phyloP scores from a whole-genome alignment of 2,113 vertebrate species.

The Phaethornis superciliosus region DNA sequence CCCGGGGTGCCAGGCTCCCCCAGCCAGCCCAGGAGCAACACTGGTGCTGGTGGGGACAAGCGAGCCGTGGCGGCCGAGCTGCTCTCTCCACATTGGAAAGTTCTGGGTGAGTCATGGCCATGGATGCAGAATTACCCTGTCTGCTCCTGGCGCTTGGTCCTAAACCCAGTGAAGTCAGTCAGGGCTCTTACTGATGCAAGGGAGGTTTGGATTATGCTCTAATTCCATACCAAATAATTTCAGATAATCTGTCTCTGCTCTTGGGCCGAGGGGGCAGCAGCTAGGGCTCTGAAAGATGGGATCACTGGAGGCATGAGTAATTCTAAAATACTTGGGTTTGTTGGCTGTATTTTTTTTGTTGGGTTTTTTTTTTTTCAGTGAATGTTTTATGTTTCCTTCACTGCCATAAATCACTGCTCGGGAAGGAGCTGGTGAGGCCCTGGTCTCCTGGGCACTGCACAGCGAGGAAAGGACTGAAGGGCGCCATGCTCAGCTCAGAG shows the following conservation, averaged over 20 bases:
- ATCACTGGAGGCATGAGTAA: slow-evolving; percentile 26
- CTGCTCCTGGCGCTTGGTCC: background rate
- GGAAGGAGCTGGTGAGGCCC: background rate
- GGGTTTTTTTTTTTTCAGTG: background rate
- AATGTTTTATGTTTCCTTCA: slow-evolving; percentile 17
- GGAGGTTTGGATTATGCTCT: slow-evolving; percentile 6
- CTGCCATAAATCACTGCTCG: slow-evolving; percentile 23
- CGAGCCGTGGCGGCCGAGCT: background rate
- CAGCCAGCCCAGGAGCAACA: rapidly evolving
- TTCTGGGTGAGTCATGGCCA: slow-evolving; percentile 48
- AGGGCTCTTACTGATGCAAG: background rate
- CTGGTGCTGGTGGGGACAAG: background rate
- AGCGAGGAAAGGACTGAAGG: background rate
- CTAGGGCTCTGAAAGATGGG: slow-evolving; percentile 18
- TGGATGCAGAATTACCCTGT: background rate
- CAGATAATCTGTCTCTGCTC: slow-evolving; percentile 28
- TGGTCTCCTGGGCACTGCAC: background rate
- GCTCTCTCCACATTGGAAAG: slow-evolving; percentile 27
- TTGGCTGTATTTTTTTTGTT: background rate
- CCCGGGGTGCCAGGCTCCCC: background rate
- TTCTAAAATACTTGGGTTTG: slow-evolving; percentile 38
- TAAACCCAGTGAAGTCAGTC: background rate
- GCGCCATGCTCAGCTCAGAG: background rate
- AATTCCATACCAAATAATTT: slow-evolving; percentile 45
- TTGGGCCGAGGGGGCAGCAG: slow-evolving; percentile 6